Percentiles rank a stretch among this genome's conserved stretches.
These are phyloP conservation scores for Amblyornis subalaris DNA, from an alignment of 2,113 vertebrate genomes.

Conservation along the genomic window DNA sequence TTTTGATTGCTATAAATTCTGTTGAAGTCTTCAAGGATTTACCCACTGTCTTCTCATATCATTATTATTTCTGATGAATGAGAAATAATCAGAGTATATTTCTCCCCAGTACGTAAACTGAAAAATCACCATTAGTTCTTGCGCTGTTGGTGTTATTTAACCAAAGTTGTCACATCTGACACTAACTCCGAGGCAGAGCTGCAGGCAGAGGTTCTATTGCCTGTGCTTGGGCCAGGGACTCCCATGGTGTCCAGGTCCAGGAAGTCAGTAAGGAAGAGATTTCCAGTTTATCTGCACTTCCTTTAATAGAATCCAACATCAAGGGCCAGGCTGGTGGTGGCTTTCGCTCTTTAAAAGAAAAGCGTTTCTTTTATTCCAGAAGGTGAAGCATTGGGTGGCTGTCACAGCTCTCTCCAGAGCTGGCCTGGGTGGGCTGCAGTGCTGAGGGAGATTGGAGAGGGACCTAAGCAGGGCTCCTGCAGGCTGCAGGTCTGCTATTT, in stretches of 20 bases:
- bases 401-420: neutral
- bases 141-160: neutral
- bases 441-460: fast-evolving
- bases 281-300: neutral
- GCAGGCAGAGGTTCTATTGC: neutral
- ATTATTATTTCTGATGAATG: neutral
- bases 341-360: neutral
- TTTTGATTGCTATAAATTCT: neutral
- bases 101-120: neutral
- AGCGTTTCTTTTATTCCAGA: neutral
- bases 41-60: neutral
- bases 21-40: neutral
- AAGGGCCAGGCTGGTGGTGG: neutral
- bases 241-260: neutral
- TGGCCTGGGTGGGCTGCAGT: neutral
- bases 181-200: fast-evolving
- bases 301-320: neutral
- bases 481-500: neutral
- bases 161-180: neutral
- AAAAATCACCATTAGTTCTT: neutral
- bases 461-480: neutral
- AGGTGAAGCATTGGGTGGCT: neutral
- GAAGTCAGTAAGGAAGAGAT: neutral
- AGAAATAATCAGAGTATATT: neutral
- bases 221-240: neutral